These are phyloP conservation scores for Fissipunctia ypsillon DNA, from an alignment of 2,888 invertebrate genomes.

Conservation along the genomic window DNA sequence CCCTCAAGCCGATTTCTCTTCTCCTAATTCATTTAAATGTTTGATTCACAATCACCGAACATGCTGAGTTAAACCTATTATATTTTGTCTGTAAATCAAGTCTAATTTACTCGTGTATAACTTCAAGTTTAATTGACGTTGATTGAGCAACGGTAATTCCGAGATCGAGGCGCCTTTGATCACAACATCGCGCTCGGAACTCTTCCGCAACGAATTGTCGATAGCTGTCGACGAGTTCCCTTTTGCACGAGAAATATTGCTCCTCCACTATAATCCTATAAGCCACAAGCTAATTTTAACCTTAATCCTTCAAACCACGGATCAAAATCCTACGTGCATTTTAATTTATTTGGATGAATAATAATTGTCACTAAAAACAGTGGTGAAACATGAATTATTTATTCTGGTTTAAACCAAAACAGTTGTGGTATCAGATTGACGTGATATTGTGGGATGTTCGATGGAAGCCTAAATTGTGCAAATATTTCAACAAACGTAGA, in stretches of 20 bases:
- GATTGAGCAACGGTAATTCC: conserved; percentile 61
- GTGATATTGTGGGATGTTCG: conserved; percentile 7
- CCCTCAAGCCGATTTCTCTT: not conserved
- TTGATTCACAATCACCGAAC: conserved; percentile 17
- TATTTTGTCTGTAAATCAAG: conserved; percentile 41
- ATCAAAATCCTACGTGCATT: conserved; percentile 30
- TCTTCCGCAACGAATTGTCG: conserved; percentile 65
- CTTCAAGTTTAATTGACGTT: conserved; percentile 66
- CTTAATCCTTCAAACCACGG: conserved; percentile 17
- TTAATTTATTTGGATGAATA: conserved; percentile 28
- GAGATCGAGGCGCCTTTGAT: conserved; percentile 61
- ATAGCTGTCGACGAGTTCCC: conserved; percentile 56
- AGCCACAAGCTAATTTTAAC: conserved; percentile 25
- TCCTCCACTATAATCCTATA: conserved; percentile 18
- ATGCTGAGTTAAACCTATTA: conserved; percentile 17
- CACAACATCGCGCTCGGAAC: conserved; percentile 45
- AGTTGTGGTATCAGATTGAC: conserved; percentile 22
- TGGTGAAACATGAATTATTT: conserved; percentile 48
- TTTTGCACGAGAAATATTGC: conserved; percentile 59
- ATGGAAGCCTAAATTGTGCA: conserved; percentile 16
- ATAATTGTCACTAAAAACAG: conserved; percentile 34
- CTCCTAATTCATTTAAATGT: not conserved
- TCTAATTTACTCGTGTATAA: conserved; percentile 49
- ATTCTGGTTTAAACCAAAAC: conserved; percentile 46
- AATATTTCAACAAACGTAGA: conserved; percentile 25